These are phyloP conservation scores for Cerastis leucographa DNA, from an alignment of 2,888 invertebrate species.

Conservation along the genomic window DNA sequence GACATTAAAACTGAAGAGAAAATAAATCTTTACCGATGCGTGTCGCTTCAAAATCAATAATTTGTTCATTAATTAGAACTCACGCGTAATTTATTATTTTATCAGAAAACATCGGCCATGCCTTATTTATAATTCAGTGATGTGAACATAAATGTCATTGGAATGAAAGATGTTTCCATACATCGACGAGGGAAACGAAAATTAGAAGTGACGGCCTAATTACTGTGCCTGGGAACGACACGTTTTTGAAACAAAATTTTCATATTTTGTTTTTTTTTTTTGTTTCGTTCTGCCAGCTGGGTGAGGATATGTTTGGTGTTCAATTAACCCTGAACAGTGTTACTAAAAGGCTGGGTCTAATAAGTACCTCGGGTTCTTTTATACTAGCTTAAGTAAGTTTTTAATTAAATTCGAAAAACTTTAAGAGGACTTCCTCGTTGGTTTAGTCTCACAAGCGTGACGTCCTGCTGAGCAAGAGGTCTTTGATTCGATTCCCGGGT, in stretches of 20 bases:
- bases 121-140: slow-evolving; percentile 58
- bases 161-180: slow-evolving; percentile 48
- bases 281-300: not conserved
- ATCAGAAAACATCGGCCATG: slow-evolving; percentile 39
- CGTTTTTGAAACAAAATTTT: slow-evolving; percentile 16
- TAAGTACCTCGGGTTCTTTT: not conserved
- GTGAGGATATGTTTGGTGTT: slow-evolving; percentile 10
- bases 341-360: slow-evolving; percentile 1
- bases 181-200: slow-evolving; percentile 31
- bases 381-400: not conserved
- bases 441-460: no score
- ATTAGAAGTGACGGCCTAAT: slow-evolving; percentile 45
- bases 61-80: slow-evolving; percentile 46
- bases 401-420: not conserved
- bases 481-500: no score
- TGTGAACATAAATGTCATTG: slow-evolving; percentile 48
- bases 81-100: slow-evolving; percentile 38
- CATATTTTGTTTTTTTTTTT: not conserved
- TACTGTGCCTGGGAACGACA: slow-evolving; percentile 27
- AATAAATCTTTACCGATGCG: slow-evolving; percentile 18
- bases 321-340: slow-evolving; percentile 1
- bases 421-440: no score
- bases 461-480: no score
- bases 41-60: slow-evolving; percentile 35
- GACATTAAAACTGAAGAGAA: slow-evolving; percentile 22